Conservation (phyloP, 35 echinoderm and acorn worm genomes). For the Hemicentrotus pulcherrimus region DNA sequence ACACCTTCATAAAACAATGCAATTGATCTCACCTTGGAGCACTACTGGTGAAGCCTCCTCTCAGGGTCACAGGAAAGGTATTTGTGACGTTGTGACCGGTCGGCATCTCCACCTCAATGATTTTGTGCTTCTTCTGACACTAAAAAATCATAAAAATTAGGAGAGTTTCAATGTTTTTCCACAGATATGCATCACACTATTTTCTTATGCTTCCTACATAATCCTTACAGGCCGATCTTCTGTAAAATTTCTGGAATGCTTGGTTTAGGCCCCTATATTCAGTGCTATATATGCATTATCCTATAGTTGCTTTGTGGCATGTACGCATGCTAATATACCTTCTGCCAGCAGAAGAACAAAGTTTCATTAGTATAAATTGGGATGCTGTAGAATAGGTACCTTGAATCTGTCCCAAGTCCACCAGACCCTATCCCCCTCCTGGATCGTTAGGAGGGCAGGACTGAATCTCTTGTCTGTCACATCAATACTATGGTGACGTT, state of each 20-base stretch:
- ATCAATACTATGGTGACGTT: conserved; percentile 57
- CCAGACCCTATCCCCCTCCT: conserved; percentile 74
- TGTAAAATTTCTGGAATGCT: no score
- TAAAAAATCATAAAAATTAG: conserved; percentile 39
- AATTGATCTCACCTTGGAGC: conserved; percentile 67
- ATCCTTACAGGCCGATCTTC: no score
- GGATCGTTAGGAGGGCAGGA: conserved; percentile 59
- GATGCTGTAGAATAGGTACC: conserved; percentile 14
- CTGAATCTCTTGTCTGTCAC: conserved; percentile 70
- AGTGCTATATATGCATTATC: no score
- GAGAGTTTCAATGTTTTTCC: background rate
- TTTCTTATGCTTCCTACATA: no score
- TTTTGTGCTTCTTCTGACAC: conserved; percentile 78
- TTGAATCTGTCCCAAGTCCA: conserved; percentile 76
- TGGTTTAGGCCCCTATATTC: no score
- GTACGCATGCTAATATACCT: no score
- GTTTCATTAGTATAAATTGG: no score
- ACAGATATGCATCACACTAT: no score
- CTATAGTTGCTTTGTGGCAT: no score
- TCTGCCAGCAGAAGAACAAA: no score
- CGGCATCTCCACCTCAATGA: conserved; percentile 63
- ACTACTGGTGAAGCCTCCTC: conserved; percentile 71
- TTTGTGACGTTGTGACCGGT: conserved; percentile 54
- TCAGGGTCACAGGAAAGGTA: conserved; percentile 64
- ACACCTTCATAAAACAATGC: no score